Evolutionary conservation across 2,888 invertebrate genomes (phyloP).

Genomic region (Aspidiotus destructor): DNA sequence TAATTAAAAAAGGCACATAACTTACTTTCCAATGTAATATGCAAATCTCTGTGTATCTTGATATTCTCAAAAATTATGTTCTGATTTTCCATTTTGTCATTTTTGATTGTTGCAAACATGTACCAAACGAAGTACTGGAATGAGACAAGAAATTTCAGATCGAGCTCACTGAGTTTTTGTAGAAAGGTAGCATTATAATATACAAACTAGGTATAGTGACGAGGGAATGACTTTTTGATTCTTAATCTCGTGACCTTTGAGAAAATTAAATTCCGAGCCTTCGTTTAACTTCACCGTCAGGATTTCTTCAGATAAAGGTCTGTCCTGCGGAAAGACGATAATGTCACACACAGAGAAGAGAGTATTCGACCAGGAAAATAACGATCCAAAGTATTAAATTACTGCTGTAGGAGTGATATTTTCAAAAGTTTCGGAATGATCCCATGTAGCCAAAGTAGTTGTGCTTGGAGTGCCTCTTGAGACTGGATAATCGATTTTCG

Average conservation of each 20-base stretch:
- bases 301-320: slow-evolving; percentile 18
- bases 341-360: neutral
- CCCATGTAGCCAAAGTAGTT: slow-evolving; percentile 72
- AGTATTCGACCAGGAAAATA: no score
- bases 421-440: slow-evolving; percentile 68
- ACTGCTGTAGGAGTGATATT: slow-evolving; percentile 49
- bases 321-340: neutral
- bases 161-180: no score
- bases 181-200: slow-evolving; percentile 38
- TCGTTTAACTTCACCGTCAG: slow-evolving; percentile 23
- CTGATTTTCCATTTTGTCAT: slow-evolving; percentile 56
- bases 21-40: slow-evolving; percentile 55
- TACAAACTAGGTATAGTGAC: slow-evolving; percentile 45
- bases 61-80: slow-evolving; percentile 77
- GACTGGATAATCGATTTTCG: slow-evolving; percentile 66
- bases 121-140: slow-evolving; percentile 57
- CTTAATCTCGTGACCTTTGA: slow-evolving; percentile 20
- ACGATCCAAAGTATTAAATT: neutral
- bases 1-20: no score
- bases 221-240: slow-evolving; percentile 24
- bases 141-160: slow-evolving; percentile 38
- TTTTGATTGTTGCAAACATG: slow-evolving; percentile 58
- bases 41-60: slow-evolving; percentile 69
- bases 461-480: slow-evolving; percentile 76
- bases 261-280: slow-evolving; percentile 21